Base-by-base conservation (phyloP, 2,113 vertebrate genomes). In the Sminthopsis crassicaudata region DNA sequence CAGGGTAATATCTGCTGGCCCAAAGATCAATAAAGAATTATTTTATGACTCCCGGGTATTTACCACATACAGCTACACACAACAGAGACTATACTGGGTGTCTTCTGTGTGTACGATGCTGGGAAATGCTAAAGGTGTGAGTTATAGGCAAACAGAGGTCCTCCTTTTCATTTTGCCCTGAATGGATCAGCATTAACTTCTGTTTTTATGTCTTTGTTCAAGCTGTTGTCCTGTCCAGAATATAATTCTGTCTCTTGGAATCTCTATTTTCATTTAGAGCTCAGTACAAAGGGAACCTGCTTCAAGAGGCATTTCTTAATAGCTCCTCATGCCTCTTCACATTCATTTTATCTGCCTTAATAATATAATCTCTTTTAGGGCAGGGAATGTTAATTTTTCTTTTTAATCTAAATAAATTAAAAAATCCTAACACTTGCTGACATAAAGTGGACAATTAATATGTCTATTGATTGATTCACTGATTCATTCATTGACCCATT, bases 81-180 rank as follows among this genome's bases (percentile, higher is more conserved):
- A 93, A 51, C 50, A 55, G 22, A 94, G n/a, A 8, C 53, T 93
- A 91, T 48, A 55, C 89, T 91, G 90, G 60, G 5, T 84, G 16
- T 84, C 22, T 51, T 5, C 30, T 92, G n/a, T n/a, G 36, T 6
- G 11, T 52, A 46, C 94, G 92, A 92, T 46, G 26, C 14, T n/a
- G 10, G 60, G 91, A 94, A 94, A 52, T 96, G 14, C 22, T 90
- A 91, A 88, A 67, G 91, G 0, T 90, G 89, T 92, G 46, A 90
- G 53, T 94, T 51, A n/a, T 91, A 26, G 46, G 9, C 88, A n/a
- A 36, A 92, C 3, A 91, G 36, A 95, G 91, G 94, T 48, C 52
- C 4, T 92, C 51, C 93, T 60, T 97, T 92, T 50, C 30, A 48
- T 94, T 84, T 93, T 91, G 25, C 14, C 90, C 50, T 92, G 27